A percentile compares a stretch with the other conserved stretches of the same genome.
phyloP scores from a whole-genome alignment of 2,113 vertebrate genomes.

The Neomonachus schauinslandi region DNA sequence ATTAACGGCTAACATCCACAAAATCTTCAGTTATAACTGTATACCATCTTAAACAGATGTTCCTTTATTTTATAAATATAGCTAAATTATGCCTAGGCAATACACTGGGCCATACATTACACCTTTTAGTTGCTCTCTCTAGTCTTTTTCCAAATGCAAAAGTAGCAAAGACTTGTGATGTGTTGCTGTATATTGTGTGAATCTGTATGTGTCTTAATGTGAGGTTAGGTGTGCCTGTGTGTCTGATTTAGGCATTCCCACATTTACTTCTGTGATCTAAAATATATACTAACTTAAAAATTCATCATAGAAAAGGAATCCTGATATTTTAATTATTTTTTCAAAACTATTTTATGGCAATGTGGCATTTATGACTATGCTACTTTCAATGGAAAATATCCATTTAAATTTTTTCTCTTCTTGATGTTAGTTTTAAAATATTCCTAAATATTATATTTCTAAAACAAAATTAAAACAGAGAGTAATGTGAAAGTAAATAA shows the following conservation, averaged over 20 bases:
- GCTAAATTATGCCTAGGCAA: neutral
- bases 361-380: conserved; percentile 9
- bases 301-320: conserved; percentile 45
- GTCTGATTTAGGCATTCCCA: conserved; percentile 46
- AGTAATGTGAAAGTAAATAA: conserved; percentile 32
- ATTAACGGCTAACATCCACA: neutral
- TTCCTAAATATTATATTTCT: neutral
- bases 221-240: neutral
- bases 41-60: neutral
- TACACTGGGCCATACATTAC: neutral
- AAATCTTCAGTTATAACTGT: neutral
- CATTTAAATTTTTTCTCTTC: conserved; percentile 44
- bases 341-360: conserved; percentile 68
- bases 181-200: conserved; percentile 29
- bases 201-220: neutral
- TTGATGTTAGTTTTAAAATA: neutral
- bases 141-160: conserved; percentile 34
- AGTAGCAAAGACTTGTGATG: neutral
- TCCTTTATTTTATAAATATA: conserved; percentile 30
- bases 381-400: conserved; percentile 58
- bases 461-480: conserved; percentile 32
- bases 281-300: conserved; percentile 50
- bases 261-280: conserved; percentile 38
- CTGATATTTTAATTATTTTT: conserved; percentile 62
- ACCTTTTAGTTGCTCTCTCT: conserved; percentile 12